Evolutionary conservation across 2,113 vertebrate species (phyloP).

Genomic region (Irena cyanogastra): DNA sequence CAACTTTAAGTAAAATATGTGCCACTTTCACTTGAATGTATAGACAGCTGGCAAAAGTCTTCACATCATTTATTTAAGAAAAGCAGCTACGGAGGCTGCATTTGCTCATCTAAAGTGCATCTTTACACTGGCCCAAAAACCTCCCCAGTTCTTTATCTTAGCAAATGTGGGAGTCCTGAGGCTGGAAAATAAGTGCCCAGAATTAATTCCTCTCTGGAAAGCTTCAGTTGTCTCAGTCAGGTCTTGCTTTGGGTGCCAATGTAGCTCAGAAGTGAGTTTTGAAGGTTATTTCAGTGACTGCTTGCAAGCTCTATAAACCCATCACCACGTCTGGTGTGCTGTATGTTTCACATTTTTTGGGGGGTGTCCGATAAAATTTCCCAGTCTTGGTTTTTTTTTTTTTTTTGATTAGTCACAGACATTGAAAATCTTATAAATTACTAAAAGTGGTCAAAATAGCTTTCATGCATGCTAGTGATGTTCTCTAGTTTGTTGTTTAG

Average conservation of each 20-base stretch:
- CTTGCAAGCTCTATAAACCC: neutral
- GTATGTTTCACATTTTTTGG: neutral
- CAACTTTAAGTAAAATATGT: neutral
- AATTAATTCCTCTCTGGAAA: neutral
- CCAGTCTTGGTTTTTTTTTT: neutral
- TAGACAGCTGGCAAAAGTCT: neutral
- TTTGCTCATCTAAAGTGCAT: neutral
- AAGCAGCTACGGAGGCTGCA: neutral
- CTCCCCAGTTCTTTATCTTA: neutral
- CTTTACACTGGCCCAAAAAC: neutral
- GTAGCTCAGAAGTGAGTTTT: neutral
- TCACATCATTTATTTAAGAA: slow-evolving; percentile 8
- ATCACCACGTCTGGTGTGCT: neutral
- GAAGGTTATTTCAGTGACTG: neutral
- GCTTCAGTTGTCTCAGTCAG: neutral
- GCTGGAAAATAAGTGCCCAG: neutral
- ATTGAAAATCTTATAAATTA: neutral
- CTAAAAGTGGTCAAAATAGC: neutral
- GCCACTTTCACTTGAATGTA: neutral
- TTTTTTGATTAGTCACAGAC: neutral
- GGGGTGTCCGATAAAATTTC: neutral
- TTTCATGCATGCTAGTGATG: neutral
- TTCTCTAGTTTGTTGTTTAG: neutral
- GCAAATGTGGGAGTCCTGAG: neutral
- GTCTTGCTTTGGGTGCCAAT: neutral